A percentile compares a stretch with the other conserved stretches of the same genome.
Evolutionary conservation across 2,113 vertebrate species (phyloP).

Genomic region (Hippocampus mohnikei): DNA sequence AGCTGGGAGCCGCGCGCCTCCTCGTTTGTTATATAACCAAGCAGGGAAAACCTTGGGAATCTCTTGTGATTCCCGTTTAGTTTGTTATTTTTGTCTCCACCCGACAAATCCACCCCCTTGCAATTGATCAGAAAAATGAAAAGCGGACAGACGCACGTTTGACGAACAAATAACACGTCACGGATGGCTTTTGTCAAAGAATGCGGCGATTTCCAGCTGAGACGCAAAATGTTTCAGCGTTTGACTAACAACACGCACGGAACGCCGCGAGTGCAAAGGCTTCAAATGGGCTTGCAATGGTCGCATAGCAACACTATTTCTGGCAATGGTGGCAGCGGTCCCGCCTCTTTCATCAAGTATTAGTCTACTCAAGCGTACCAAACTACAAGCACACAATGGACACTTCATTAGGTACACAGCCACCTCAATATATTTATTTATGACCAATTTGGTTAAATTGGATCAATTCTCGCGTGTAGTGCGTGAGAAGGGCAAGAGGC

Average conservation of each 20-base stretch:
- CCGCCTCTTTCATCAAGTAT: constrained; percentile 20
- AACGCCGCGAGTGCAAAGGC: constrained; percentile 21
- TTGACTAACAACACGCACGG: constrained; percentile 2
- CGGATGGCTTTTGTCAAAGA: background rate
- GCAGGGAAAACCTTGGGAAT: constrained; percentile 16
- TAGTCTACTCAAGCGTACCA: background rate
- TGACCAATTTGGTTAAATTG: background rate
- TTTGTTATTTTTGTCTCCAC: constrained; percentile 3
- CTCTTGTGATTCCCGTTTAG: constrained; percentile 27
- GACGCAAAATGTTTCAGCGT: constrained; percentile 17
- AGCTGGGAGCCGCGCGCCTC: background rate
- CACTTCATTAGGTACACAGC: background rate
- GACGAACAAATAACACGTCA: constrained; percentile 3
- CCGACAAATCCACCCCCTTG: background rate
- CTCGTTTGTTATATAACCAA: background rate
- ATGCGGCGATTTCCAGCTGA: background rate
- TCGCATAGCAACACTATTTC: constrained; percentile 51
- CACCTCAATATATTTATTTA: background rate
- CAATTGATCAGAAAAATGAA: constrained; percentile 21
- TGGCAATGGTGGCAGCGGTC: constrained; percentile 10
- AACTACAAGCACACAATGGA: background rate
- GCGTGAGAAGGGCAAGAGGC: background rate
- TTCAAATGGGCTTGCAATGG: constrained; percentile 22
- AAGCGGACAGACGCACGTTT: constrained; percentile 5
- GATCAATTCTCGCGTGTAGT: background rate